These are phyloP conservation scores for Exephanes ischioxanthus DNA, from an alignment of 2,888 invertebrate genomes.

Conservation along the genomic window DNA sequence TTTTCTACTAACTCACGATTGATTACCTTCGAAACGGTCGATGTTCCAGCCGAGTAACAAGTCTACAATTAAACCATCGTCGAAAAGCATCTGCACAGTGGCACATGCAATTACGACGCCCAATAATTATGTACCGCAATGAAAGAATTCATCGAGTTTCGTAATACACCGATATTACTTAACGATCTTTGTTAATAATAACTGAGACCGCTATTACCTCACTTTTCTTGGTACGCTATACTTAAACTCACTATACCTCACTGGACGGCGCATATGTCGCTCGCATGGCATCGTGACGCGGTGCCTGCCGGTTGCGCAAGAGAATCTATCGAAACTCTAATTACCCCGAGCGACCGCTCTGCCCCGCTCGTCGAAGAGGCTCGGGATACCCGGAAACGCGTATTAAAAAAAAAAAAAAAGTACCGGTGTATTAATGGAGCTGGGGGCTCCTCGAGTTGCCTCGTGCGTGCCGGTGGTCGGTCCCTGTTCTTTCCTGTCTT, in stretches of 20 bases:
- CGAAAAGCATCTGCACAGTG: neutral
- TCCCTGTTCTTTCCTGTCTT: slow-evolving; percentile 30
- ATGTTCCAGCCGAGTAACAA: neutral
- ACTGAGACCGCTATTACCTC: neutral
- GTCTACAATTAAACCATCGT: neutral
- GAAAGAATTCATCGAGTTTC: neutral
- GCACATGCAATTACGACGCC: neutral
- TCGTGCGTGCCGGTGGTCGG: slow-evolving; percentile 42
- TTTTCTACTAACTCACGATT: neutral
- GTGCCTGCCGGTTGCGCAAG: slow-evolving; percentile 5
- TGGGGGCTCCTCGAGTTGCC: slow-evolving; percentile 16
- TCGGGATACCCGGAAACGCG: slow-evolving; percentile 35
- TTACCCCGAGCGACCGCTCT: slow-evolving; percentile 19
- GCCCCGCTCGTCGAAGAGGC: slow-evolving; percentile 12
- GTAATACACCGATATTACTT: neutral
- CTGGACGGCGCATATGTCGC: slow-evolving; percentile 12
- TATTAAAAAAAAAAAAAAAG: slow-evolving; percentile 30
- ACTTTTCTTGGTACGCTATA: neutral
- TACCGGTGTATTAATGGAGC: slow-evolving; percentile 46
- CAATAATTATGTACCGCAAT: neutral
- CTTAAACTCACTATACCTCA: neutral
- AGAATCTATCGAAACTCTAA: slow-evolving; percentile 38
- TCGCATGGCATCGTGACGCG: slow-evolving; percentile 9
- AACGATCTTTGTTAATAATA: neutral
- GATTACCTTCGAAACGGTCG: neutral